Conservation (phyloP, 2,113 vertebrate species). For the Calonectris borealis region DNA sequence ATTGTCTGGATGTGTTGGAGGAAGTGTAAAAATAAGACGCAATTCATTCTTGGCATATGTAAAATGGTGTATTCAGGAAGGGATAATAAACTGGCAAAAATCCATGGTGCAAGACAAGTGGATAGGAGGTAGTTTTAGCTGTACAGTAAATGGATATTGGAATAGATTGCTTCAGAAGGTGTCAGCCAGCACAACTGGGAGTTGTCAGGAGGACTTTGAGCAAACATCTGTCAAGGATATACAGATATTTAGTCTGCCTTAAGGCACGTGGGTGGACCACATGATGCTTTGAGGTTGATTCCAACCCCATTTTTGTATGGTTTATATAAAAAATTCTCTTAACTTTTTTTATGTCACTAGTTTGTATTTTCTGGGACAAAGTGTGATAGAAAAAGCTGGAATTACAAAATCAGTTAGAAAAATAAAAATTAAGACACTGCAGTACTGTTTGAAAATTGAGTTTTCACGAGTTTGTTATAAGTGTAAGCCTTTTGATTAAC, state of each 20-base stretch:
- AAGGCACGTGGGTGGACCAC: neutral
- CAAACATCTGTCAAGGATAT: neutral
- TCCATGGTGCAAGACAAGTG: too few species aligned
- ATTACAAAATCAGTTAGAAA: neutral
- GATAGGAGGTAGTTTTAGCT: neutral
- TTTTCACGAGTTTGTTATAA: neutral
- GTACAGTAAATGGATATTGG: neutral
- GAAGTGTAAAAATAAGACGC: neutral
- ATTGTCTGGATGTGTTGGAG: neutral
- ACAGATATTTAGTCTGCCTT: neutral
- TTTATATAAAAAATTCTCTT: neutral
- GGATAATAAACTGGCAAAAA: neutral
- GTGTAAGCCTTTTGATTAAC: neutral
- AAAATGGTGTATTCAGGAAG: neutral
- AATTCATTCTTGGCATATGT: neutral
- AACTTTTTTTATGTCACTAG: neutral
- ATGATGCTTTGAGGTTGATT: neutral
- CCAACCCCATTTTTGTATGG: neutral
- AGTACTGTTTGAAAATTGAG: neutral
- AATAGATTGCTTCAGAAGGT: neutral
- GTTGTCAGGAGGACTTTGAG: neutral
- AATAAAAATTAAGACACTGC: neutral
- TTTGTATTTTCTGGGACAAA: neutral
- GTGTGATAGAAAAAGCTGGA: neutral
- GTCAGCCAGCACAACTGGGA: neutral